Base-by-base conservation (phyloP, 1,140 invertebrate species). In the Heliconius himera region DNA sequence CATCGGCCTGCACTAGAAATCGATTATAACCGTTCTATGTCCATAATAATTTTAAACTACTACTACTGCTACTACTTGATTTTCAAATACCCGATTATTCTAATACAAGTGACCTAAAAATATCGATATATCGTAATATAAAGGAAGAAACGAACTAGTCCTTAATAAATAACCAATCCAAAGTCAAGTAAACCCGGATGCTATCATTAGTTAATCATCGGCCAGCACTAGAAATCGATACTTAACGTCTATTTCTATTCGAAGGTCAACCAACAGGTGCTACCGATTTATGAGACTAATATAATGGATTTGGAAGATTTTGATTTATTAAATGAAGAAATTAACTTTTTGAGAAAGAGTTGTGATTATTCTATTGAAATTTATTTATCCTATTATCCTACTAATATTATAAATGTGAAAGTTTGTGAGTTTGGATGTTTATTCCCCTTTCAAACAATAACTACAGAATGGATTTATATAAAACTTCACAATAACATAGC, bases 211-310 rank as follows among this genome's bases (percentile, higher is more conserved):
- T 78, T 78, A 74, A 78, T 78, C 77, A 74, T 66, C 70, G 41
- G 1, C 22, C 20, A 36, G 54, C 36, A 60, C 38, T 20, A 75
- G 74, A 26, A 73, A 73, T 76, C 78, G 78, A 80, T 76, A 76
- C 66, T 29, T 76, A 66, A 70, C 73, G 26, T 76, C 78, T 80
- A 80, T 80, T 80, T 76, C 38, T 20, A 75, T 46, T 56, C 70
- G 74, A 80, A 80, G 78, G 78, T 60, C 74, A 72, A 18, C n/a
- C 41, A 76, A 76, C 78, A 80, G 78, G 78, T 80, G 78, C 29
- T 80, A 75, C n/a, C 78, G 66, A 38, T 76, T 80, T 74, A 80
- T 76, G 75, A 76, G 78, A 80, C 72, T 60, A 41, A 72, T 33
- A 71, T 75, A 74, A 33, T 75, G 54, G 74, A 41, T 75, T 66